Evolutionary conservation across 2,888 invertebrate species (phyloP).

Genomic region (Drosophila subquinaria): DNA sequence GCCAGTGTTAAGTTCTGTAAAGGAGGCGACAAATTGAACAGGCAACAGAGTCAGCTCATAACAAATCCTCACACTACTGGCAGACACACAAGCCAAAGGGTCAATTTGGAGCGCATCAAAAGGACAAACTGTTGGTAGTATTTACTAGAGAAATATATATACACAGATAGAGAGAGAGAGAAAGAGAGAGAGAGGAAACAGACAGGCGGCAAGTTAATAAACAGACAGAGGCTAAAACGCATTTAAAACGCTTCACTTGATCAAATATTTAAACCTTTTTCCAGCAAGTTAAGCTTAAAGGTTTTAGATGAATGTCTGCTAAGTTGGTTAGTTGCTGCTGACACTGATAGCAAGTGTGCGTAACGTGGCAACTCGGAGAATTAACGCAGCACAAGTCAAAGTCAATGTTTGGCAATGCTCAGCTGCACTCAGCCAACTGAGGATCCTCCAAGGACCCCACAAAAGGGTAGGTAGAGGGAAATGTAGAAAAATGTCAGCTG

Average conservation of each 20-base stretch:
- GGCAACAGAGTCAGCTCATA: constrained; percentile 57
- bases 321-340: constrained; percentile 13
- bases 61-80: constrained; percentile 53
- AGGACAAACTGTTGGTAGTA: constrained; percentile 36
- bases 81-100: constrained; percentile 53
- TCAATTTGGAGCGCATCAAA: constrained; percentile 66
- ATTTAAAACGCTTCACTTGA: constrained; percentile 64
- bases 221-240: constrained; percentile 41
- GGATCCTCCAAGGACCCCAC: neutral
- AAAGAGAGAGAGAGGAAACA: neutral
- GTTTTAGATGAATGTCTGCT: constrained; percentile 5
- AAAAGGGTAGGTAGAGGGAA: neutral
- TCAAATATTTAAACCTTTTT: constrained; percentile 42
- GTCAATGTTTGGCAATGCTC: constrained; percentile 65
- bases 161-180: neutral
- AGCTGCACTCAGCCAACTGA: constrained; percentile 18
- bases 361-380: constrained; percentile 35
- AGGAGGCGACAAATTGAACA: constrained; percentile 53
- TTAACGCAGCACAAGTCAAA: constrained; percentile 62
- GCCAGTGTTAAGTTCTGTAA: constrained; percentile 43
- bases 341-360: constrained; percentile 9
- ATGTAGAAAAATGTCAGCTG: constrained; percentile 63
- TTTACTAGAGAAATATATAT: constrained; percentile 1
- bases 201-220: constrained; percentile 55
- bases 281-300: constrained; percentile 18